Percentiles rank a stretch among this genome's conserved stretches.
These are phyloP conservation scores for Gracilinanus agilis DNA, from an alignment of 2,113 vertebrate genomes.

Conservation along the genomic window DNA sequence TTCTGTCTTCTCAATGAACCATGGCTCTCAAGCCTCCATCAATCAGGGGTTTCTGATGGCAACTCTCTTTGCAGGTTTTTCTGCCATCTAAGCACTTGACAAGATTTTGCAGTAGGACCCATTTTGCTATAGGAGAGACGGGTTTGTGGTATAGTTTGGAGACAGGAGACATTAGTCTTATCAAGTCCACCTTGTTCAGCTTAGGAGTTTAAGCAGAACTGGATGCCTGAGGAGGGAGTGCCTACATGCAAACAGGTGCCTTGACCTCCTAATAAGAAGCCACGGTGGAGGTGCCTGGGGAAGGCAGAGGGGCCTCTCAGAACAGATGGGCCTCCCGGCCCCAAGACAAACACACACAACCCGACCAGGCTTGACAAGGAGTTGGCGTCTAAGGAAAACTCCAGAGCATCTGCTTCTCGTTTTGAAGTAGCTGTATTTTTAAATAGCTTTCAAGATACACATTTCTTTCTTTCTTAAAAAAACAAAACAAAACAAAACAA, in stretches of 20 bases:
- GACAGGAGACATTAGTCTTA: background rate
- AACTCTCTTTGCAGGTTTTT: background rate
- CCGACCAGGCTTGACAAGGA: background rate
- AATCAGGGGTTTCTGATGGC: background rate
- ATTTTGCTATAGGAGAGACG: background rate
- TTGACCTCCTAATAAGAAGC: background rate
- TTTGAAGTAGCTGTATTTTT: conserved; percentile 81
- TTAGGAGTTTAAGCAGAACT: background rate
- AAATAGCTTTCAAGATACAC: conserved; percentile 81
- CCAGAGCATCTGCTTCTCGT: conserved; percentile 68
- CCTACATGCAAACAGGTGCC: background rate
- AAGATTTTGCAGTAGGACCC: background rate
- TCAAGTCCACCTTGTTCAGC: background rate
- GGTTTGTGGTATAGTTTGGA: background rate
- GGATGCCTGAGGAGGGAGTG: background rate
- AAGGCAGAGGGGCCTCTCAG: background rate
- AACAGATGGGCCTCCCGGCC: background rate
- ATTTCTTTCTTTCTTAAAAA: conserved; percentile 67
- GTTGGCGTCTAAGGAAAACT: conserved; percentile 55
- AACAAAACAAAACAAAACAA: background rate
- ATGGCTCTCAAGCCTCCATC: background rate
- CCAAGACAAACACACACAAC: rapidly evolving
- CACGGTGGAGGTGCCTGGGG: background rate
- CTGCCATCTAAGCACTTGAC: background rate
- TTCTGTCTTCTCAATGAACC: background rate